These are phyloP conservation scores for Chloromyia formosa DNA, from an alignment of 2,888 invertebrate species.

Conservation along the genomic window DNA sequence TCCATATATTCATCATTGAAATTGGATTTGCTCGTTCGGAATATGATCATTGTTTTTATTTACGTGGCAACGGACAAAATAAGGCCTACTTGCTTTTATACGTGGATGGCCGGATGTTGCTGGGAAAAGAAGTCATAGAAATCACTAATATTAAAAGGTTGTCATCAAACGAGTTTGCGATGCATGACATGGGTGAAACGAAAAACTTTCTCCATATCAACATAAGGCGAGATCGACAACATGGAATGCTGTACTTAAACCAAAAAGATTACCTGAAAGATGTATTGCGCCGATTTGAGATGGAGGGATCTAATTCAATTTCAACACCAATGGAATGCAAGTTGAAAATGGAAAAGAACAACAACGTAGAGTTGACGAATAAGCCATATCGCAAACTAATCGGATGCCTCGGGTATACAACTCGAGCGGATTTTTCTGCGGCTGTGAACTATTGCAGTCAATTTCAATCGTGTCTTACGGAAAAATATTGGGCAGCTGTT, in stretches of 20 bases:
- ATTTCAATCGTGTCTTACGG: slow-evolving; percentile 44
- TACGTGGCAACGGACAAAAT: background rate
- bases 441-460: slow-evolving; percentile 45
- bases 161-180: too few relatives aligned
- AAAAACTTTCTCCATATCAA: background rate
- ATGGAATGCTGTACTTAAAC: background rate
- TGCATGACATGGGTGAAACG: background rate
- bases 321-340: background rate
- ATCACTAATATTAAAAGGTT: too few relatives aligned
- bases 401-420: slow-evolving; percentile 27
- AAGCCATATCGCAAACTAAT: slow-evolving; percentile 11
- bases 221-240: background rate
- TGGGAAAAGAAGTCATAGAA: too few relatives aligned
- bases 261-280: background rate
- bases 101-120: too few relatives aligned
- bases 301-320: too few relatives aligned
- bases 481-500: slow-evolving; percentile 40
- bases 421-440: slow-evolving; percentile 46
- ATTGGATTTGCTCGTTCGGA: background rate
- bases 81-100: background rate
- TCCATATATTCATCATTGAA: background rate
- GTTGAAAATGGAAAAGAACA: background rate
- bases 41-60: slow-evolving; percentile 3
- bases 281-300: background rate
- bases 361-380: background rate